phyloP scores from a whole-genome alignment of 1,140 invertebrate species.

The Drosophila rhopaloa region DNA sequence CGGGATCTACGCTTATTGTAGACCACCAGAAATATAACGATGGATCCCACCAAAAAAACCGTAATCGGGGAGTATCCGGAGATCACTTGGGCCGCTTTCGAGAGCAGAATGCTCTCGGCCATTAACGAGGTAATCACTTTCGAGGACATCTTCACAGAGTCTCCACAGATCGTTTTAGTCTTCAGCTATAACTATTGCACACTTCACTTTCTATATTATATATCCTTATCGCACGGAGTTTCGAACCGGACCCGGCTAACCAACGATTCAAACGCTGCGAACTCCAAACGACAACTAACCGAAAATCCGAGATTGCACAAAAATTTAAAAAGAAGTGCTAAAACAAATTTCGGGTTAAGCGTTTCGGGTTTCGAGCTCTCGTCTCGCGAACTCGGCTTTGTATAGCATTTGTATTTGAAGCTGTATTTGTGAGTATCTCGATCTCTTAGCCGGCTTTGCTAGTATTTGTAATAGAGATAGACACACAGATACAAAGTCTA shows the following conservation, averaged over 20 bases:
- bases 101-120: slow-evolving; percentile 77
- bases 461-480: slow-evolving; percentile 41
- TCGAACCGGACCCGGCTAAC: slow-evolving; percentile 36
- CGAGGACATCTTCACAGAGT: slow-evolving; percentile 64
- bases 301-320: slow-evolving; percentile 80
- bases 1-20: slow-evolving; percentile 84
- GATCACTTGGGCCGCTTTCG: slow-evolving; percentile 67
- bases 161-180: neutral
- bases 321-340: slow-evolving; percentile 85
- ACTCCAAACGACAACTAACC: slow-evolving; percentile 83
- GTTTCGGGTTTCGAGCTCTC: slow-evolving; percentile 62
- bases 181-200: neutral
- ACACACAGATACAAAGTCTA: slow-evolving; percentile 29
- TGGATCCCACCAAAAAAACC: slow-evolving; percentile 63
- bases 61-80: slow-evolving; percentile 77
- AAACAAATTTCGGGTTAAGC: slow-evolving; percentile 63
- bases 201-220: slow-evolving; percentile 18
- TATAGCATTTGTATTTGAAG: slow-evolving; percentile 22
- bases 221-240: slow-evolving; percentile 36
- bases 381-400: slow-evolving; percentile 59
- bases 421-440: slow-evolving; percentile 44
- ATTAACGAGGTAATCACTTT: slow-evolving; percentile 73
- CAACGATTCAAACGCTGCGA: slow-evolving; percentile 61
- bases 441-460: slow-evolving; percentile 43
- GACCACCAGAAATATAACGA: slow-evolving; percentile 68